Base-by-base conservation (phyloP, 92 coral and sea anemone genomes). In the Micromussa lordhowensis region DNA sequence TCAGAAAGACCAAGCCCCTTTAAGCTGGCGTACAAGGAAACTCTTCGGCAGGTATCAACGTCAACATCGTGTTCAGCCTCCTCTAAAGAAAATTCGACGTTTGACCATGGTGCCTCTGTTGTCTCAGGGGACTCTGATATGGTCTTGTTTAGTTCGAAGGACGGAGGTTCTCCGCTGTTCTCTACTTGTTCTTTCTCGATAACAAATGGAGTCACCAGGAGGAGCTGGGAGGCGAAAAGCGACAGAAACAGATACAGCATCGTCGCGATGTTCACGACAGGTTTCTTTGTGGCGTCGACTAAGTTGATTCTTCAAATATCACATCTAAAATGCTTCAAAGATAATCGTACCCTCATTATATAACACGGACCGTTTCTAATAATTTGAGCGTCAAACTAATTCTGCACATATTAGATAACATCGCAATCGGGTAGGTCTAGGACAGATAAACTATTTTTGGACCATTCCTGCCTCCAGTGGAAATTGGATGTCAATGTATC, bases 191-290 rank as follows among this genome's bases (percentile, higher is more conserved):
- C 61, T 68, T 82, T 38, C 11, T n/a, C 34, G 57, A 82, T 82
- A n/a, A 24, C 85, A 14, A n/a, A n/a, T 66, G 85, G 22, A 74
- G 75, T 66, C 59, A 19, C 77, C 28, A 68, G 7, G 85, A 38
- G 68, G 22, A 28, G 58, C 19, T 68, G 85, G 15, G 85, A 66
- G 40, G n/a, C 75, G 3, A 82, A 44, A 40, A 82, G 77, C 40
- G 76, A 82, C 9, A 66, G 15, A 1, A 68, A 68, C 38, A 66
- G 59, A 68, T 18, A 64, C 51, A 61, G 57, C 58, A 38, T 40
- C 77, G 70, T 82, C 30, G 17, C 44, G 19, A 40, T 79, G 35
- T 28, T 55, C 17, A 26, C 38, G 24, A 26, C 66, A 55, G n/a
- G 24, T 31, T 36, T 81, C 36, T n/a, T n/a, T 26, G 32, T 9